Base-by-base conservation (phyloP, 2,888 invertebrate species). In the Meandrusa payeni region DNA sequence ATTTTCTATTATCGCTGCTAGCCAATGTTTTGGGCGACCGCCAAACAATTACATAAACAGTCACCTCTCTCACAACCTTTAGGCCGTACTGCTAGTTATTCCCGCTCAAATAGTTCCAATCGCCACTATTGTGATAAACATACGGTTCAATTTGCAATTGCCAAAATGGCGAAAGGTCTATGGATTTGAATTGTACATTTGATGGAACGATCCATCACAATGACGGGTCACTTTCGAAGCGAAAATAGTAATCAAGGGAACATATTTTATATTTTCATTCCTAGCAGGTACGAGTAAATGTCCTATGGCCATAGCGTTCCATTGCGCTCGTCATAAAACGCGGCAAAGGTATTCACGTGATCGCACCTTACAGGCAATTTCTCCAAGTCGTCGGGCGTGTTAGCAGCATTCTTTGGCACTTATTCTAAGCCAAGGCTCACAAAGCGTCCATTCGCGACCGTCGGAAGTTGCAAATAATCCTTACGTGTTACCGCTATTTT, bases 31-130 rank as follows among this genome's bases (percentile, higher is more conserved):
- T 64, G 49, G 7, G 51, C 58, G 59, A 47, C 28, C 40, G 38
- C 11, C 17, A 28, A 39, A 42, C 33, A 27, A 59, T 79, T 80
- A 53, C 70, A 55, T 68, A 75, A 76, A 40, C 48, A 50, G 32
- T 44, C 57, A 70, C 74, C 75, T 76, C 77, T 76, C 76, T 62
- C 74, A 76, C 59, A 74, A 77, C 77, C 76, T 78, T 72, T 69
- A 54, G 55, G 68, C 66, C 57, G 43, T 48, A 59, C 55, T 51
- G 52, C 55, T 54, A 42, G 40, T 48, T 39, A 31, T 47, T 40
- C 31, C 44, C 33, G 28, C 24, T 24, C 13, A 12, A 10, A 42
- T 27, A 24, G 4, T 10, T 31, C 7, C 23, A 17, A 29, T 22
- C 24, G 45, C n/a, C 19, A 6, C 9, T 38, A 32, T 20, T 2